phyloP scores from a whole-genome alignment of 2,888 invertebrate genomes.

The Sycophila texana region DNA sequence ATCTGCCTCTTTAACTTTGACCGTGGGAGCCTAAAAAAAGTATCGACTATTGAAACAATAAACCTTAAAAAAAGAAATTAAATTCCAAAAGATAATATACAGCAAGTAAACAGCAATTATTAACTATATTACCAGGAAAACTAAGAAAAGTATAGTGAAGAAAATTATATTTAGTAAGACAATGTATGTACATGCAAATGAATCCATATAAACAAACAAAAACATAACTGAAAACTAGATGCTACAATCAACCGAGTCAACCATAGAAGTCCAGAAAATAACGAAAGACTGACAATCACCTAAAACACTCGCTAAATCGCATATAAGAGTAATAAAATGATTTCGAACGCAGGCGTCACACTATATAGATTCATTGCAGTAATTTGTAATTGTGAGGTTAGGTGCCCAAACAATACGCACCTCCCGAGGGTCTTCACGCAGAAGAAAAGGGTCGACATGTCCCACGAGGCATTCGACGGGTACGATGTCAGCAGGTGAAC shows the following conservation, averaged over 20 bases:
- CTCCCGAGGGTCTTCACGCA: conserved; percentile 45
- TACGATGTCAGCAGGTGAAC: too few relatives aligned
- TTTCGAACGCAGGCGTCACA: neutral
- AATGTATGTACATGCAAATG: too few relatives aligned
- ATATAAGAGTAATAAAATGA: conserved; percentile 11
- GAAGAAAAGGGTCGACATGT: conserved; percentile 41
- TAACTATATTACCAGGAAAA: too few relatives aligned
- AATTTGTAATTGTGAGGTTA: conserved; percentile 41
- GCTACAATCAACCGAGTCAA: neutral
- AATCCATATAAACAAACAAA: neutral
- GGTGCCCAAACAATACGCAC: conserved; percentile 27
- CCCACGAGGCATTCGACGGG: too few relatives aligned
- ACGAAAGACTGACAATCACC: neutral
- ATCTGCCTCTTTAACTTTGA: conserved; percentile 29
- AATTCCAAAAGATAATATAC: neutral
- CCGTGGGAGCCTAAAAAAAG: conserved; percentile 24
- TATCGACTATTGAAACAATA: neutral
- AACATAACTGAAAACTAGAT: conserved; percentile 1
- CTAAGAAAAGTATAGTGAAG: too few relatives aligned
- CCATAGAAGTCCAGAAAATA: neutral
- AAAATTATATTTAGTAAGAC: too few relatives aligned
- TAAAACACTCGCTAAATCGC: neutral
- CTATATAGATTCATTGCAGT: too few relatives aligned
- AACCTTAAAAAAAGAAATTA: neutral
- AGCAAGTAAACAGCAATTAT: too few relatives aligned